These are phyloP conservation scores for Sinocyclocheilus maitianheensis DNA, from an alignment of 2,113 vertebrate genomes.

Conservation along the genomic window DNA sequence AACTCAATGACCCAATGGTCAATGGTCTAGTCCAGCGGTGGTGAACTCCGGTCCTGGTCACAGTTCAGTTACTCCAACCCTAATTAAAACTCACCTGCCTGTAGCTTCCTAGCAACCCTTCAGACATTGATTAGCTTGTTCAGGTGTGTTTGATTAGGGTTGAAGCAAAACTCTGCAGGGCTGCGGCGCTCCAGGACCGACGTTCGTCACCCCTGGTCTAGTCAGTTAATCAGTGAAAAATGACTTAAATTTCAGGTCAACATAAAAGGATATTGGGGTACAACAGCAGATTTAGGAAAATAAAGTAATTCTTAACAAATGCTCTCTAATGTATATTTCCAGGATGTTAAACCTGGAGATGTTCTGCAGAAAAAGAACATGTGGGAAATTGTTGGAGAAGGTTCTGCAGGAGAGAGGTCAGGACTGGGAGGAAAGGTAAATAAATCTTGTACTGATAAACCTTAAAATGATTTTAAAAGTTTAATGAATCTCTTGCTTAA, in stretches of 20 bases:
- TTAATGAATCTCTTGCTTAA: not conserved
- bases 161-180: too few relatives aligned
- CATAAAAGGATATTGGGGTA: not conserved
- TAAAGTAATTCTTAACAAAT: not conserved
- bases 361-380: slow-evolving; percentile 89
- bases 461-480: not conserved
- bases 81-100: too few relatives aligned
- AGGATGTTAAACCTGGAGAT: slow-evolving; percentile 91
- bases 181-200: too few relatives aligned
- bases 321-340: slow-evolving; percentile 32
- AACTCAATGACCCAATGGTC: not conserved
- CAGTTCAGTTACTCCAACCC: too few relatives aligned
- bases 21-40: too few relatives aligned
- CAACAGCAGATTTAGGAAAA: not conserved
- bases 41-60: too few relatives aligned
- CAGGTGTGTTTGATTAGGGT: too few relatives aligned
- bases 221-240: not conserved
- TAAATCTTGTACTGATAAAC: not conserved
- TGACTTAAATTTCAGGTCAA: not conserved
- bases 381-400: slow-evolving; percentile 85
- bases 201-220: not conserved
- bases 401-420: slow-evolving; percentile 56
- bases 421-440: slow-evolving; percentile 62
- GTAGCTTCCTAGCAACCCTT: too few relatives aligned
- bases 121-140: too few relatives aligned